Conservation (phyloP, 2,888 invertebrate genomes). For the Reticulitermes lucifugus region DNA sequence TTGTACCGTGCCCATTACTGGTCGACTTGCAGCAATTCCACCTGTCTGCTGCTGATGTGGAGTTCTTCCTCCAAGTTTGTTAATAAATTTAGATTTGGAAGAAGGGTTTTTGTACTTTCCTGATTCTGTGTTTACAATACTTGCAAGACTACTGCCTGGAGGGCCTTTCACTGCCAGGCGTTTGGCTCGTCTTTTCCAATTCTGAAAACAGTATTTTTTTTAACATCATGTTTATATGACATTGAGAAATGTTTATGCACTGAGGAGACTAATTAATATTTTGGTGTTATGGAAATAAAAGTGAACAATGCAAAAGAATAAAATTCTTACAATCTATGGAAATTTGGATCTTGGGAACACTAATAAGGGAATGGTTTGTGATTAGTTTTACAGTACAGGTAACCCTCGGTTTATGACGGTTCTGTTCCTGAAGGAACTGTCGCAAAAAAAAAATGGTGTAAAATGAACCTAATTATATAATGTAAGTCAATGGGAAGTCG, state of each 20-base stretch:
- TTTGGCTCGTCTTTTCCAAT: constrained; percentile 88
- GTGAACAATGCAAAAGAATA: no score
- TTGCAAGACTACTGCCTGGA: constrained; percentile 52
- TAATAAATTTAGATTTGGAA: constrained; percentile 64
- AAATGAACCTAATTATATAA: no score
- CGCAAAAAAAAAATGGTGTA: no score
- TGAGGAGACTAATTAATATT: neutral
- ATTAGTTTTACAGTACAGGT: no score
- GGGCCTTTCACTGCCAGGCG: constrained; percentile 68
- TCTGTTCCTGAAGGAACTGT: no score
- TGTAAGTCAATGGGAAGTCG: no score
- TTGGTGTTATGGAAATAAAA: no score
- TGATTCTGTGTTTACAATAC: constrained; percentile 52
- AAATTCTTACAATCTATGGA: no score
- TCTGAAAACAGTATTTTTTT: constrained; percentile 64
- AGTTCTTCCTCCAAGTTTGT: constrained; percentile 55
- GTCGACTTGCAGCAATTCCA: neutral
- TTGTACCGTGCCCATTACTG: neutral
- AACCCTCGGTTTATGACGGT: no score
- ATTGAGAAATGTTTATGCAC: neutral
- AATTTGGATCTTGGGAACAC: no score
- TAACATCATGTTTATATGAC: neutral
- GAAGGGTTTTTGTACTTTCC: constrained; percentile 60
- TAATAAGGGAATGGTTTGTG: no score
- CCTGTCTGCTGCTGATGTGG: constrained; percentile 24